These are phyloP conservation scores for Plectus sambesii DNA, from an alignment of 1,140 invertebrate species.

Conservation along the genomic window DNA sequence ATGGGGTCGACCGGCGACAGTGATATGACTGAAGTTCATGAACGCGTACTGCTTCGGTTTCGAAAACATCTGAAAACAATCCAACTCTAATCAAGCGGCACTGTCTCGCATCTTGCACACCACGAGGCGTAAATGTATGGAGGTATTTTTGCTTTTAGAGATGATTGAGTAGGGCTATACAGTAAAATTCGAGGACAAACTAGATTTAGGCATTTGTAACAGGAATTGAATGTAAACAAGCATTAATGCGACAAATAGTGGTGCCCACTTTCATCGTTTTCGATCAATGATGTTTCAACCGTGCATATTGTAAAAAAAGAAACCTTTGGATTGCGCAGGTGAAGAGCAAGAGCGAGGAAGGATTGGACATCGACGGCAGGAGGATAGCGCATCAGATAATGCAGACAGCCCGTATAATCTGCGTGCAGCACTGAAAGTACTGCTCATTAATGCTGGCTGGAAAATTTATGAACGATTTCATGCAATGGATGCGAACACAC, in stretches of 20 bases:
- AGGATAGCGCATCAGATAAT: conserved; percentile 59
- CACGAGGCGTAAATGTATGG: no score
- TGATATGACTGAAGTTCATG: conserved; percentile 19
- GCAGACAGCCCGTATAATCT: conserved; percentile 58
- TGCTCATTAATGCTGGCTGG: neutral
- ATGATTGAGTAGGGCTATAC: no score
- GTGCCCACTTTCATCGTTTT: neutral
- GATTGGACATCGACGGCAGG: conserved; percentile 55
- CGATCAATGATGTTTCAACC: neutral
- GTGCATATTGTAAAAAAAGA: neutral
- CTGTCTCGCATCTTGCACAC: neutral
- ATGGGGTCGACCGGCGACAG: conserved; percentile 27
- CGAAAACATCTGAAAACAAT: conserved; percentile 23
- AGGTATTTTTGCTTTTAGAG: no score
- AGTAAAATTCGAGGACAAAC: no score
- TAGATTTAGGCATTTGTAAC: no score
- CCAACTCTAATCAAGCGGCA: neutral
- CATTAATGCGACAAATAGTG: neutral
- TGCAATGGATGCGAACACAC: neutral
- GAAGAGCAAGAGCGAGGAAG: conserved; percentile 57
- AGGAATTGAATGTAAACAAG: neutral
- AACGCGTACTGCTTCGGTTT: conserved; percentile 15
- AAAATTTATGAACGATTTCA: neutral
- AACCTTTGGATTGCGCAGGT: conserved; percentile 53
- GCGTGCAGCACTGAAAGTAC: conserved; percentile 52